phyloP scores from a whole-genome alignment of 2,888 invertebrate genomes.

The Drosophila nigricruria region DNA sequence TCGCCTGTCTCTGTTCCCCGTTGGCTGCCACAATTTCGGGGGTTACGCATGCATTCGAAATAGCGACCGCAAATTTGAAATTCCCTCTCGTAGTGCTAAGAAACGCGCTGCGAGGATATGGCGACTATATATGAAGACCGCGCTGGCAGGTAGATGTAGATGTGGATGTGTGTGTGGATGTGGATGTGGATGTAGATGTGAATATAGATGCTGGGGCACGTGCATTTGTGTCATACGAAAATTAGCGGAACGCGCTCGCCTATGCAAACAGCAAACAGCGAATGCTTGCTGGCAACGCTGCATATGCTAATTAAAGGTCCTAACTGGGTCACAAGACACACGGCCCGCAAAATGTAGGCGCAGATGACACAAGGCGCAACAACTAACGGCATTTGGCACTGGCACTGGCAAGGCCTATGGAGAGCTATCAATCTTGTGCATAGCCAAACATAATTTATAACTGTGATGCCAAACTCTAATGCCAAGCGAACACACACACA shows the following conservation, averaged over 20 bases:
- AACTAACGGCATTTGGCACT: slow-evolving; percentile 56
- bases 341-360: slow-evolving; percentile 37
- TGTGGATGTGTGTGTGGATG: neutral
- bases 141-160: neutral
- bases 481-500: slow-evolving; percentile 28
- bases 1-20: neutral
- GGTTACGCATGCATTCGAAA: slow-evolving; percentile 53
- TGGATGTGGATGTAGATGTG: neutral
- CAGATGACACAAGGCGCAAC: slow-evolving; percentile 47
- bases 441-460: slow-evolving; percentile 79
- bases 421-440: slow-evolving; percentile 75
- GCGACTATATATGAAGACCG: neutral
- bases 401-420: slow-evolving; percentile 36
- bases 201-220: slow-evolving; percentile 16
- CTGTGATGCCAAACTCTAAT: slow-evolving; percentile 44
- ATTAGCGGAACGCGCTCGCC: slow-evolving; percentile 47
- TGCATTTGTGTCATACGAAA: slow-evolving; percentile 39
- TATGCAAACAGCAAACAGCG: slow-evolving; percentile 37
- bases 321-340: slow-evolving; percentile 72
- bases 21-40: neutral
- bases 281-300: slow-evolving; percentile 18
- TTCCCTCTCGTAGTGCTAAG: slow-evolving; percentile 44
- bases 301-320: slow-evolving; percentile 72
- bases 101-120: slow-evolving; percentile 23
- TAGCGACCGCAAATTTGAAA: slow-evolving; percentile 46